phyloP scores from a whole-genome alignment of 2,113 vertebrate species.

The Catharus minimus region DNA sequence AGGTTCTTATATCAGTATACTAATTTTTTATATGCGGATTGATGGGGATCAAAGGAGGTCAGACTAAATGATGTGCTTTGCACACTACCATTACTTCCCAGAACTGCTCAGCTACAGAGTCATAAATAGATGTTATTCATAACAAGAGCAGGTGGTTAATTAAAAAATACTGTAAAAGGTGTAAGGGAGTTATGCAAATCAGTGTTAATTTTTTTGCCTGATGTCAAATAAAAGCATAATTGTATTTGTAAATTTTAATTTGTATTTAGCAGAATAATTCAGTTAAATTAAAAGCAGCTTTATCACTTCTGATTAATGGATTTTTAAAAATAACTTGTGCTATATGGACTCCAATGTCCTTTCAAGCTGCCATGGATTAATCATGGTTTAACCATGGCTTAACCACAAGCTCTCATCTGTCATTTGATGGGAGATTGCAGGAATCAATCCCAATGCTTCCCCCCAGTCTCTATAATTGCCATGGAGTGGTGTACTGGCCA shows the following conservation, averaged over 20 bases:
- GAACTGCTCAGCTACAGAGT: neutral
- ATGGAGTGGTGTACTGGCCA: neutral
- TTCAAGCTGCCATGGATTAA: neutral
- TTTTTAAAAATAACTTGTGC: neutral
- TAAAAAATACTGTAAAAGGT: neutral
- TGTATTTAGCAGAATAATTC: neutral
- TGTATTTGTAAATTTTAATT: neutral
- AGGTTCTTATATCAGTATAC: neutral
- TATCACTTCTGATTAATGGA: neutral
- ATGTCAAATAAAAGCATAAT: neutral
- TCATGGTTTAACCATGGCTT: neutral
- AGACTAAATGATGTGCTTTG: neutral
- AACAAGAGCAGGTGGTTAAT: slow-evolving; percentile 4
- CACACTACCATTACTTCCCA: neutral
- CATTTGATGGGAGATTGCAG: neutral
- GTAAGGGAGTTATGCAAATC: neutral
- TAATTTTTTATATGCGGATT: neutral
- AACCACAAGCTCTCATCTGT: neutral
- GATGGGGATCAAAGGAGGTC: neutral
- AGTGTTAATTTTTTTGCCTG: neutral
- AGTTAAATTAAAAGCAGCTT: neutral
- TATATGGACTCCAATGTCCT: neutral
- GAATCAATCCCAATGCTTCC: neutral
- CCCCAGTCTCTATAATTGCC: neutral
- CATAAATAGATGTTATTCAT: neutral